Evolutionary conservation across 2,113 vertebrate genomes (phyloP).

Genomic region (Hucho hucho): DNA sequence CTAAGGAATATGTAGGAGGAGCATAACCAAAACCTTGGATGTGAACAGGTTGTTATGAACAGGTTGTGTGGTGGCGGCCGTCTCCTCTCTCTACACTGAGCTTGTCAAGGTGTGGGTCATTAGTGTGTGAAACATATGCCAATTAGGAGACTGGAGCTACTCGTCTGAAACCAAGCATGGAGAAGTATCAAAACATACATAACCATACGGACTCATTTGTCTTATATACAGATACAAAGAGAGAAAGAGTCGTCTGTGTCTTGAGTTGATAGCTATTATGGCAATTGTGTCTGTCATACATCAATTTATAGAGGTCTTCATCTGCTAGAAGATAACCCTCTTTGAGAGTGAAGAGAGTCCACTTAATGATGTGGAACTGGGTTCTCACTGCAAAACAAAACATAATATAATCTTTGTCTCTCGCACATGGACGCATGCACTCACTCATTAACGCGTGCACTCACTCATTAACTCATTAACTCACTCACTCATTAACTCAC

Average conservation of each 20-base stretch:
- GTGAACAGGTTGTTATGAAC: constrained; percentile 31
- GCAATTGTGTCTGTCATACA: too few species aligned
- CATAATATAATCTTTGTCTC: not conserved
- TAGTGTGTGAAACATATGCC: constrained; percentile 64
- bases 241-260: not conserved
- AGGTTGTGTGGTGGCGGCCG: constrained; percentile 14
- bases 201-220: constrained; percentile 16
- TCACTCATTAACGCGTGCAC: not conserved
- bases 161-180: constrained; percentile 50
- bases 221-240: not conserved
- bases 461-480: not conserved
- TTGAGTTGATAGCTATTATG: too few species aligned
- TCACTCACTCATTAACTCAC: not conserved
- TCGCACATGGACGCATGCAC: not conserved
- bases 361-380: too few species aligned
- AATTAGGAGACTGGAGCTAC: constrained; percentile 60
- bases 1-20: not conserved
- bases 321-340: too few species aligned
- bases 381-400: too few species aligned
- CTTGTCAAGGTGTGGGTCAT: constrained; percentile 59
- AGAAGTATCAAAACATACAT: constrained; percentile 13
- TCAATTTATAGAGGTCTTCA: too few species aligned
- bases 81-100: constrained; percentile 4
- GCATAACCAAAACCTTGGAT: constrained; percentile 27
- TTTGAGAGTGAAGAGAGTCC: too few species aligned